Evolutionary conservation across 2,113 vertebrate species (phyloP), one percentile per base, ranked within the genome.

Genomic region (Daphoenositta chrysoptera): DNA sequence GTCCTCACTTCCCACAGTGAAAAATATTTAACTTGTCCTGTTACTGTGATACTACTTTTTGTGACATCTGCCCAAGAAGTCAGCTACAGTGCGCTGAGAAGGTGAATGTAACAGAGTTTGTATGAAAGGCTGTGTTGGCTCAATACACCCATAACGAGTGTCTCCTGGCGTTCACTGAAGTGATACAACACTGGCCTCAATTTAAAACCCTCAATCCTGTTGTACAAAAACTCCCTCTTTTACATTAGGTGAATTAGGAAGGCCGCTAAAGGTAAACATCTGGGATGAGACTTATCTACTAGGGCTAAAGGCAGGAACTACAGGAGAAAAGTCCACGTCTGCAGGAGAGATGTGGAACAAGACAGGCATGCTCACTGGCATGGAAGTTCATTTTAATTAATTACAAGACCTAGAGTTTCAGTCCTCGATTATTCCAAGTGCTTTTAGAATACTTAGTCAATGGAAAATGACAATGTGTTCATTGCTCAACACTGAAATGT

Each of bases 91-190:
- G 18, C 30, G 6, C 11, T 12, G 50, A 70, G 69, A 51, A 48
- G 24, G 37, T 50, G 35, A 47, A 61, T 24, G 6, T 31, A 54
- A 48, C 10, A 61, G 18, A 61, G 11, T 35, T 13, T 2, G 3
- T 57, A 33, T 31, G 54, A 61, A 95, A 83, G 22, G 35, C n/a
- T 33, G 5, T 17, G 13, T 44, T 63, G 27, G 20, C 33, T 69
- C 42, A 31, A 56, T 27, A 37, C 5, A 28, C 5, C 13, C 5
- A 8, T 15, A 24, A 12, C 0, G 1, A 58, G 9, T 31, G 19
- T 76, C 21, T 71, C 21, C 19, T 47, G 56, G 39, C 5, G 6
- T 73, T 84, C 71, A 45, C 28, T 45, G 15, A 45, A 18, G 35
- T 45, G n/a, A 14, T 56, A 27, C 9, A 60, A 51, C 37, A 42